These are phyloP conservation scores for Clarias gariepinus DNA, from an alignment of 2,113 vertebrate species.

Conservation along the genomic window DNA sequence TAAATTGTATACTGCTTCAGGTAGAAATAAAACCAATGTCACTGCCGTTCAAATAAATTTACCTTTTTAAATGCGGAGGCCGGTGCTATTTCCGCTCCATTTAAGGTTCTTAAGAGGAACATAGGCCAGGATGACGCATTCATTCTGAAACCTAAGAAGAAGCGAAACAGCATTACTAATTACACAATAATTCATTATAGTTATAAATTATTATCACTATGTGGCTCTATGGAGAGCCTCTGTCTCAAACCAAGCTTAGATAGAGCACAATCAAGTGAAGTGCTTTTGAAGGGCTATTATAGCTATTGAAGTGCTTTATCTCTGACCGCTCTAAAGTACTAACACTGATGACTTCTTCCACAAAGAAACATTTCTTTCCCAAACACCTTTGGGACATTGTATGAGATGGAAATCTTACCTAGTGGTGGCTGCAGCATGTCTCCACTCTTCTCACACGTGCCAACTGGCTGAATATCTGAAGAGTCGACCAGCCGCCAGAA, in stretches of 20 bases:
- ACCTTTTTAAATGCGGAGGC: constrained; percentile 88
- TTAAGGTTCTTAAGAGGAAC: constrained; percentile 90
- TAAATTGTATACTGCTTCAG: background rate
- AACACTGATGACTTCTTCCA: background rate
- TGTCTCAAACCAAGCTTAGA: background rate
- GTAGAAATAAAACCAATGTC: background rate
- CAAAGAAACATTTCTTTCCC: background rate
- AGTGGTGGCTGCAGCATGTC: constrained; percentile 94
- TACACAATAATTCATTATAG: background rate
- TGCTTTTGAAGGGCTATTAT: too few relatives aligned
- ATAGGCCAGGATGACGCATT: constrained; percentile 95
- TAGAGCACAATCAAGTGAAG: background rate
- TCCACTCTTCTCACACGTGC: constrained; percentile 90
- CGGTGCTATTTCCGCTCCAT: constrained; percentile 91
- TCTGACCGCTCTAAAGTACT: background rate
- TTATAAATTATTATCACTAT: background rate
- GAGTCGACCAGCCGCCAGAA: constrained; percentile 97
- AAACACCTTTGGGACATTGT: background rate
- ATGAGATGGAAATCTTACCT: constrained; percentile 65
- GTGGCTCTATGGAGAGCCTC: background rate
- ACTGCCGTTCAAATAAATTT: background rate
- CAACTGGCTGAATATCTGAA: constrained; percentile 88
- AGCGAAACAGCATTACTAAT: background rate
- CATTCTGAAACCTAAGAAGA: constrained; percentile 86
- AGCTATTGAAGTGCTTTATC: background rate